Evolutionary conservation across 2,888 invertebrate species (phyloP).

Genomic region (Drosophila buzzatii): DNA sequence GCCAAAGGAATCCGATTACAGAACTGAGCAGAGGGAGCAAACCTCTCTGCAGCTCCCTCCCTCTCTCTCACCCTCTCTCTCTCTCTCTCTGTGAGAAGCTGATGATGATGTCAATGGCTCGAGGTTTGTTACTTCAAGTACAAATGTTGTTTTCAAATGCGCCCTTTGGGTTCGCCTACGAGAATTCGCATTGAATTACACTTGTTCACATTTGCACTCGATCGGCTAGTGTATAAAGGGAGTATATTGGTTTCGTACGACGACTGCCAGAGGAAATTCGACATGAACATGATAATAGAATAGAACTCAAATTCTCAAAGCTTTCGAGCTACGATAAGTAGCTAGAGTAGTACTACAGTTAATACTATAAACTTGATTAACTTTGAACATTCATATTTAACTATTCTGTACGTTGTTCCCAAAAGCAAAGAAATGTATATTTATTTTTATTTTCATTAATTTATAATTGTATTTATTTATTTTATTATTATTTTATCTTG

Average conservation of each 20-base stretch:
- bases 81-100: conserved; percentile 15
- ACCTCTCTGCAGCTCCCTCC: background rate
- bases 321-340: background rate
- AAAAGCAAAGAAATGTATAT: no score
- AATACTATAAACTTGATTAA: background rate
- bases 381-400: no score
- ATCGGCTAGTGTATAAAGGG: background rate
- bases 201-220: conserved; percentile 37
- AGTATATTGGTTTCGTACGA: background rate
- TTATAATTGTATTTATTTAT: no score
- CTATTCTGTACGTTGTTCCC: no score
- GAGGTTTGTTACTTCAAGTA: conserved; percentile 31
- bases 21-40: conserved; percentile 18
- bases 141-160: conserved; percentile 71
- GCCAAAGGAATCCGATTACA: conserved; percentile 64
- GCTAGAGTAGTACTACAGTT: background rate
- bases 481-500: no score
- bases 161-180: conserved; percentile 42
- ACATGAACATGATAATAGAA: background rate
- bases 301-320: background rate
- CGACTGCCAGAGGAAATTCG: background rate
- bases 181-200: conserved; percentile 74
- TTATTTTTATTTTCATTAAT: no score
- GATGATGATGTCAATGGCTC: conserved; percentile 65
- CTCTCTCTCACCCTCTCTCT: background rate